Conservation (phyloP, 2,113 vertebrate species). For the Siniperca chuatsi region DNA sequence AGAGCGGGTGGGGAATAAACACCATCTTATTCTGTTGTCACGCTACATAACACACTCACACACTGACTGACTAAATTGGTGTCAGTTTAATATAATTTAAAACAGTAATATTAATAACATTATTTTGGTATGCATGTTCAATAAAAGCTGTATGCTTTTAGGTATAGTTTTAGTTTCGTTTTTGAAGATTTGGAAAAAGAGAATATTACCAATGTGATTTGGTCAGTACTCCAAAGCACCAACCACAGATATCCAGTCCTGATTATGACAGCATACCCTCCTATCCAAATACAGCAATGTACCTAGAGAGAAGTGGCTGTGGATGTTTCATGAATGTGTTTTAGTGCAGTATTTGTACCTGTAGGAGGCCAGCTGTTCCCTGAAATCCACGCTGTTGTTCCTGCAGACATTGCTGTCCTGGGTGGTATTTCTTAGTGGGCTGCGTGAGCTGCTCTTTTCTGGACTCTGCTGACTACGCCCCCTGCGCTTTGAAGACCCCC, state of each 20-base stretch:
- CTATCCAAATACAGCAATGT: background rate
- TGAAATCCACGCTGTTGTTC: slow-evolving; percentile 88
- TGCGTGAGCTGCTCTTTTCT: slow-evolving; percentile 90
- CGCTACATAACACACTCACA: background rate
- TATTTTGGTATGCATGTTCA: background rate
- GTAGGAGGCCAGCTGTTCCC: slow-evolving; percentile 90
- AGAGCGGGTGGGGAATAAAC: background rate
- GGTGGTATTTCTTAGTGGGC: slow-evolving; percentile 91
- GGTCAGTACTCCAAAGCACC: too few species aligned
- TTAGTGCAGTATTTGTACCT: slow-evolving; percentile 80
- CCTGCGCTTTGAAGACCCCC: slow-evolving; percentile 76
- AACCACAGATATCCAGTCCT: slow-evolving; percentile 1
- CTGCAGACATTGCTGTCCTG: slow-evolving; percentile 92
- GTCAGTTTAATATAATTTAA: background rate
- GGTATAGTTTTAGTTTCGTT: background rate
- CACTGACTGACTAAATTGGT: background rate
- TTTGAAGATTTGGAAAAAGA: background rate
- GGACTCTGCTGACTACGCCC: slow-evolving; percentile 83
- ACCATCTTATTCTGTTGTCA: background rate
- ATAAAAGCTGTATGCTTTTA: background rate
- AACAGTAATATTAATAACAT: background rate
- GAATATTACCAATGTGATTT: background rate
- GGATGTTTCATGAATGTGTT: background rate
- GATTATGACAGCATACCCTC: background rate
- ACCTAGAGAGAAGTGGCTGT: background rate